Base-by-base conservation (phyloP, 2,113 vertebrate genomes). In the Maccullochella peelii region DNA sequence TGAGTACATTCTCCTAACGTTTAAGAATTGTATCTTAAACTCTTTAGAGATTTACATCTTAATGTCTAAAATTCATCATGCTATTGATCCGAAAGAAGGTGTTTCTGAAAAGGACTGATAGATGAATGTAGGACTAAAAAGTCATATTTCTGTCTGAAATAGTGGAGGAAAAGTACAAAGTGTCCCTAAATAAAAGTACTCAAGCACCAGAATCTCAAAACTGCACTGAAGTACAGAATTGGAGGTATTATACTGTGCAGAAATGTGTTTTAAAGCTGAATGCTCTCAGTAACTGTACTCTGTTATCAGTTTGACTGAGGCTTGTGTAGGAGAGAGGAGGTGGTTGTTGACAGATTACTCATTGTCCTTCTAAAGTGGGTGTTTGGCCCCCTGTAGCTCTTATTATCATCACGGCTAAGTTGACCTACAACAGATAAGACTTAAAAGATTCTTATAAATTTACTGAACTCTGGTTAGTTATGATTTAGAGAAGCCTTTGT, bases 291-390 rank as follows among this genome's bases (percentile, higher is more conserved):
- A 18, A 11, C 15, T 27, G 5, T 8, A 10, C 8, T 54, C 27
- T 71, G n/a, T n/a, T 71, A 62, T 71, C 57, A 52, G 15, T 12
- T 18, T n/a, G 10, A 47, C 40, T 79, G n/a, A 40, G 6, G 63
- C n/a, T 38, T 33, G 40, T 47, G 10, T 8, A 21, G 25, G 66
- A 50, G 3, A 9, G 11, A 15, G 9, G 63, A 47, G 62, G 4
- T 40, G 2, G 23, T 38, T 16, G 8, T 16, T 38, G 27, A 66
- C 0, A 18, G 10, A 44, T 54, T 2, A 58, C 25, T 58, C 42
- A 58, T 1, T 58, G 20, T 58, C 27, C 9, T 23, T 27, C 16
- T 52, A 6, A 55, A 21, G 15, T 5, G 10, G 18, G 12, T 23
- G 47, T 57, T 36, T 76, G 12, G 72, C 68, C 3, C 8, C 20